Base-by-base conservation (phyloP, 1,140 invertebrate species). In the Zaprionus vittiger region DNA sequence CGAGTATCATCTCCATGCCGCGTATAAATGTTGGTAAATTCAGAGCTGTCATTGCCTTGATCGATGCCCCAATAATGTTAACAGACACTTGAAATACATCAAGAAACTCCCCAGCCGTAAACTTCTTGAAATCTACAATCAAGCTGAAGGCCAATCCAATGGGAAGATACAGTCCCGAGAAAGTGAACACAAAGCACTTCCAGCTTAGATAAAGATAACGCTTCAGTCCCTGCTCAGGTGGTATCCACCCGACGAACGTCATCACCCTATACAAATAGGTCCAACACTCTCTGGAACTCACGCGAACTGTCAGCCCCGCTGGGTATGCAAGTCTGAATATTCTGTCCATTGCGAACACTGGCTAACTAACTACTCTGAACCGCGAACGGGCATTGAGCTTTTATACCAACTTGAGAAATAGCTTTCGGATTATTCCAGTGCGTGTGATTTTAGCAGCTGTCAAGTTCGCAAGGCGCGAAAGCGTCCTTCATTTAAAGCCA, bases 131-230 rank as follows among this genome's bases (percentile, higher is more conserved):
- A 5, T 62, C 41, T 0, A 52, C 6, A n/a, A 54, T 11, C 14
- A 61, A 41, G 26, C 47, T 70, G 11, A 70, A 22, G 15, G n/a
- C 26, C n/a, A 70, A 37, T 9, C 67, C 59, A 41, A 56, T 28
- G 1, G 67, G 67, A 4, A 70, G 24, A 28, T 70, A 70, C 17
- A 61, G 12, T 4, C 15, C 41, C 38, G 12, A 17, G 26, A 62
- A 7, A 1, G 5, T 6, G 26, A 31, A 70, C 5, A 55, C 17
- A 12, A 62, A 15, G 22, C 14, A 54, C 20, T 24, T 34, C 34
- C 49, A 55, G 17, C 22, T 2, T n/a, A 54, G n/a, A 31, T 70
- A 54, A 14, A 31, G 5, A 44, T 31, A 31, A n/a, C 59, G 59
- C 9, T 20, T 2, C 2, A 14, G 14, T 5, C 20, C 22, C 49